Evolutionary conservation across 2,797 vertebrate genomes (phyloP), one percentile per base, ranked within the genome.

Genomic region (Chaetophractus vellerosus): DNA sequence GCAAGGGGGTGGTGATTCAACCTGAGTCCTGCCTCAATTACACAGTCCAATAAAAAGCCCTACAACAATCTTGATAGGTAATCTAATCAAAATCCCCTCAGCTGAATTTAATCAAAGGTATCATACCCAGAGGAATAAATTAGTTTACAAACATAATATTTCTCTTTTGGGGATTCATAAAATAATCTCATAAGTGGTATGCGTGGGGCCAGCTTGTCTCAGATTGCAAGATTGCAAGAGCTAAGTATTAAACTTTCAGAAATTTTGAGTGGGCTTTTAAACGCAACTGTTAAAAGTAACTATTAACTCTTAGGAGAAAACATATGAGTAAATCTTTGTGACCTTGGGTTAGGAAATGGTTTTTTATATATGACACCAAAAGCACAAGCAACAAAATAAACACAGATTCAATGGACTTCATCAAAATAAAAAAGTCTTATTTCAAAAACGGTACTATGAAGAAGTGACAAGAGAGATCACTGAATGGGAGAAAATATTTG

Each of bases 341-440:
- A 69, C 16, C 9, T 81, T 55, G 72, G 14, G 7, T 87, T 78
- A 95, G 68, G 24, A 28, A 85, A 93, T 66, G 21, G 36, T 91
- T 80, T 95, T 50, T 91, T 80, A 91, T 88, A n/a, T 84, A 90
- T 74, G n/a, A 59, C 2, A 82, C 31, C 5, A 84, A 69, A 52
- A 72, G 31, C 3, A 59, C n/a, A 83, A 86, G 61, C 16, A 50
- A 81, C 26, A 36, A 45, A 41, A 82, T 45, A 76, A 74, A 76
- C 55, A 6, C 28, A 41, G 52, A 19, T 33, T 9, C 81, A 82
- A 63, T 55, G 5, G 23, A 75, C 48, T 76, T 19, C 36, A 61
- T 69, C 55, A 89, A 68, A 79, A 78, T 91, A 10, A 68, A 41
- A 81, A 91, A 38, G 4, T 92, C 61, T 89, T 9, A 26, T 75